Evolutionary conservation across 2,113 vertebrate genomes (phyloP).

Genomic region (Alexandromys fortis): DNA sequence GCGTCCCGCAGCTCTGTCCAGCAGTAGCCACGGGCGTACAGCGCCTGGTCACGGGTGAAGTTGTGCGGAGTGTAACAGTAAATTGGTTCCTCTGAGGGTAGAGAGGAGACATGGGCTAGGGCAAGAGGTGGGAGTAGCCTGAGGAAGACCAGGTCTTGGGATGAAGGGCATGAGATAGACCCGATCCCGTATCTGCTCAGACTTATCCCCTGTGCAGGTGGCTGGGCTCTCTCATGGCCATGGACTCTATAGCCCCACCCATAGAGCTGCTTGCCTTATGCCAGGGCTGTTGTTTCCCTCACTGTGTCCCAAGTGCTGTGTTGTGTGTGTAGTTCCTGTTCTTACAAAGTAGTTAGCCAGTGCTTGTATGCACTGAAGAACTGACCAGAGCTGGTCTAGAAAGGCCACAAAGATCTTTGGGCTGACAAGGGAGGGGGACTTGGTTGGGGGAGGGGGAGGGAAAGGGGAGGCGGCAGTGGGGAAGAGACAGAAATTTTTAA

Average conservation of each 20-base stretch:
- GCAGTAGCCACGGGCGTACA: constrained; percentile 99
- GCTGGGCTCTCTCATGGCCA: not conserved
- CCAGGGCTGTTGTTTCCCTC: not conserved
- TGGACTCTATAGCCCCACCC: not conserved
- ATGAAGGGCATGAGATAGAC: not conserved
- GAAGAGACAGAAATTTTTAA: too few relatives aligned
- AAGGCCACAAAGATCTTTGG: not conserved
- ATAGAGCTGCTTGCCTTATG: not conserved
- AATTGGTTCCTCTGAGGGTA: constrained; percentile 97
- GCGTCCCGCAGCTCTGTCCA: constrained; percentile 99
- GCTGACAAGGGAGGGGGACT: too few relatives aligned
- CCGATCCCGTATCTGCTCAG: not conserved
- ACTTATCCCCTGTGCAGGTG: not conserved
- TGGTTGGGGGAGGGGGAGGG: too few relatives aligned
- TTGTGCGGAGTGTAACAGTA: constrained; percentile 99
- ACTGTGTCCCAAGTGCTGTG: fast-evolving
- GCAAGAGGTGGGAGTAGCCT: not conserved
- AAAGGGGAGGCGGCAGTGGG: too few relatives aligned
- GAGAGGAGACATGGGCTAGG: constrained; percentile 87
- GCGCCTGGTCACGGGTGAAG: constrained; percentile 99
- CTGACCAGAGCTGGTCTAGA: not conserved
- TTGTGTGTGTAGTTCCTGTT: not conserved
- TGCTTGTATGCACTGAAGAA: not conserved
- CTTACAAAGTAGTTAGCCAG: not conserved
- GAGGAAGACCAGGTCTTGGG: not conserved